Percentiles rank a stretch among this genome's conserved stretches.
These are phyloP conservation scores for Parazoanthus darwini DNA, from an alignment of 92 coral and sea anemone genomes.

Conservation along the genomic window DNA sequence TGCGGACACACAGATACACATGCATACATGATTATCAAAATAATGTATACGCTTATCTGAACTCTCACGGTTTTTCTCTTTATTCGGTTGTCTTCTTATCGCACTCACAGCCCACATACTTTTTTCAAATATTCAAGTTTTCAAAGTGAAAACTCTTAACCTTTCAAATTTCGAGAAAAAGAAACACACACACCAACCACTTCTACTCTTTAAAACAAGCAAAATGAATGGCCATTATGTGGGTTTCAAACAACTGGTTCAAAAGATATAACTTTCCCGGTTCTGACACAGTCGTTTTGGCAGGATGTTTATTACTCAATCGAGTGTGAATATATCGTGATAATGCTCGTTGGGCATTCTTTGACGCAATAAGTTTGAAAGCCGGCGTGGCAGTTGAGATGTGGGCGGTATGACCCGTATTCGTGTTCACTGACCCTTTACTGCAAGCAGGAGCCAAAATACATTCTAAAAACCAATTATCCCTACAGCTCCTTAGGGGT, in stretches of 20 bases:
- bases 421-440: constrained; percentile 50
- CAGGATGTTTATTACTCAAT: neutral
- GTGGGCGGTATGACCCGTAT: constrained; percentile 50
- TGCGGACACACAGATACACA: neutral
- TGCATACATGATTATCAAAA: neutral
- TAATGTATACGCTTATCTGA: neutral
- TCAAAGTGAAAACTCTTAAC: neutral
- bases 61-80: neutral
- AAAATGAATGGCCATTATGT: neutral
- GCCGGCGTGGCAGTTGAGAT: constrained; percentile 45
- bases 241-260: neutral
- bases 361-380: constrained; percentile 22
- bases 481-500: constrained; percentile 79
- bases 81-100: constrained; percentile 9
- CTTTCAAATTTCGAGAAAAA: too few relatives aligned
- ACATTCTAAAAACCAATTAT: constrained; percentile 80
- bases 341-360: neutral
- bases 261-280: neutral
- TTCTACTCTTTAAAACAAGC: neutral
- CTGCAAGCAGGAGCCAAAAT: constrained; percentile 33
- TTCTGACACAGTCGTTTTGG: neutral
- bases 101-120: neutral
- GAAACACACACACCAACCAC: neutral
- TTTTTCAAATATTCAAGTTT: neutral
- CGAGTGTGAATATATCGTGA: constrained; percentile 43